A percentile compares a stretch with the other conserved stretches of the same genome.
These are phyloP conservation scores for Sus scrofa DNA, from an alignment of 2,113 vertebrate species.

Conservation along the genomic window DNA sequence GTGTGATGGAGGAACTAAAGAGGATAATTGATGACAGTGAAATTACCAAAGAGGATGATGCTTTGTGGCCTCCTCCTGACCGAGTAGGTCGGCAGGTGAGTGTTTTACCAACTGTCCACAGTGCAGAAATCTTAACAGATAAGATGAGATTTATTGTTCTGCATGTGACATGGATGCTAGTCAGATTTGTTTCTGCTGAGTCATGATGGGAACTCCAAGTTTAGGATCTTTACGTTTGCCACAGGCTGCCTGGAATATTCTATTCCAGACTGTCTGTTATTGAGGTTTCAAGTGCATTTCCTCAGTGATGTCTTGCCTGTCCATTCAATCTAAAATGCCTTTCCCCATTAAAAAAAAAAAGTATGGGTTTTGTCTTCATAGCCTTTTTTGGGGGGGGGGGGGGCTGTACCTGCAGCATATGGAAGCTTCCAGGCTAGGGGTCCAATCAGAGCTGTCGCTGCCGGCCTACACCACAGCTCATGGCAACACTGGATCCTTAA, in stretches of 20 bases:
- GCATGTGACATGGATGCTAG: neutral
- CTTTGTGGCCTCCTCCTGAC: constrained; percentile 98
- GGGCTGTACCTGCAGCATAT: too few species aligned
- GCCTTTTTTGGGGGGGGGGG: too few species aligned
- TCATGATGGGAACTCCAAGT: neutral
- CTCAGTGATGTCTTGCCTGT: constrained; percentile 33
- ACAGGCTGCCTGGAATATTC: neutral
- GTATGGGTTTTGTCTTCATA: neutral
- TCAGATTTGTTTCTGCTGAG: too few species aligned
- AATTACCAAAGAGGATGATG: constrained; percentile 99
- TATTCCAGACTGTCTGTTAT: neutral
- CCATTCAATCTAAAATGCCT: neutral
- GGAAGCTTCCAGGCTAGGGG: too few species aligned
- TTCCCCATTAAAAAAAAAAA: neutral
- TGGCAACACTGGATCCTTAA: too few species aligned
- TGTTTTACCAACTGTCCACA: neutral
- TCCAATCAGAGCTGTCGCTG: too few species aligned
- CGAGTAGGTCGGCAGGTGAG: constrained; percentile 97
- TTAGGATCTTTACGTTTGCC: neutral
- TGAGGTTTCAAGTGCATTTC: constrained; percentile 17
- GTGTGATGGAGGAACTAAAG: constrained; percentile 99
- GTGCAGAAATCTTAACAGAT: neutral
- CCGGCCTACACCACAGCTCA: too few species aligned
- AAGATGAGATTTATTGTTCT: neutral
- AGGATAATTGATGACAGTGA: constrained; percentile 99